Evolutionary conservation across 1,140 invertebrate species (phyloP).

Genomic region (Trinorchestia longiramus): DNA sequence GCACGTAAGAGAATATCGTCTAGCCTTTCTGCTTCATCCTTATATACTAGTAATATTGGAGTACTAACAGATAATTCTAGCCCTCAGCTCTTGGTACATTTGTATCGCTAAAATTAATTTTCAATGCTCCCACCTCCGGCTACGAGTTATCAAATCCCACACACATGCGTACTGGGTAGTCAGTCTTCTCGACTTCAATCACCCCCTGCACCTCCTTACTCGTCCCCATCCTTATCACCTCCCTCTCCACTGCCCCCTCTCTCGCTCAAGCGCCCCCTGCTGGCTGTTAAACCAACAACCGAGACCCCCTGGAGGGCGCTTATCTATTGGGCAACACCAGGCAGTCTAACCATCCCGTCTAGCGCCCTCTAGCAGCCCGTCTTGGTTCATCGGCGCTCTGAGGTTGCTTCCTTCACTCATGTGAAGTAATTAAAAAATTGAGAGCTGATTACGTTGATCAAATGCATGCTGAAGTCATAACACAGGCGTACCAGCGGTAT

Average conservation of each 20-base stretch:
- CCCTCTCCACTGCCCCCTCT: not conserved
- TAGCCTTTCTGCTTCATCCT: not conserved
- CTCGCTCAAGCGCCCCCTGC: not conserved
- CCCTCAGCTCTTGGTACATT: not conserved
- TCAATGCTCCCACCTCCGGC: not conserved
- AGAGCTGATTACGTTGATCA: not conserved
- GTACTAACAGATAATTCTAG: not conserved
- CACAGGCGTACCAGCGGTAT: not conserved
- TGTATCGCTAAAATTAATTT: not conserved
- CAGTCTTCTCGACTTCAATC: not conserved
- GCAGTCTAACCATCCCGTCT: not conserved
- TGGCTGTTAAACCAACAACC: constrained; percentile 51
- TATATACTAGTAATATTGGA: not conserved
- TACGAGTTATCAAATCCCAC: not conserved
- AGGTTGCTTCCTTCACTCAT: not conserved
- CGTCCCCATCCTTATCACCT: not conserved
- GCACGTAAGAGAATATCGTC: not conserved
- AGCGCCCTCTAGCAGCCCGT: not conserved
- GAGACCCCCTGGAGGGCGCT: constrained; percentile 32
- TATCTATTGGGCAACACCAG: constrained; percentile 54
- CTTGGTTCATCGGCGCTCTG: not conserved
- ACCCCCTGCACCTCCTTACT: not conserved
- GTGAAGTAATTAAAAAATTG: not conserved
- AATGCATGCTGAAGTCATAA: not conserved
- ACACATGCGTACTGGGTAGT: not conserved